These are phyloP conservation scores for Acrobasis repandana DNA, from an alignment of 2,888 invertebrate species.

Conservation along the genomic window DNA sequence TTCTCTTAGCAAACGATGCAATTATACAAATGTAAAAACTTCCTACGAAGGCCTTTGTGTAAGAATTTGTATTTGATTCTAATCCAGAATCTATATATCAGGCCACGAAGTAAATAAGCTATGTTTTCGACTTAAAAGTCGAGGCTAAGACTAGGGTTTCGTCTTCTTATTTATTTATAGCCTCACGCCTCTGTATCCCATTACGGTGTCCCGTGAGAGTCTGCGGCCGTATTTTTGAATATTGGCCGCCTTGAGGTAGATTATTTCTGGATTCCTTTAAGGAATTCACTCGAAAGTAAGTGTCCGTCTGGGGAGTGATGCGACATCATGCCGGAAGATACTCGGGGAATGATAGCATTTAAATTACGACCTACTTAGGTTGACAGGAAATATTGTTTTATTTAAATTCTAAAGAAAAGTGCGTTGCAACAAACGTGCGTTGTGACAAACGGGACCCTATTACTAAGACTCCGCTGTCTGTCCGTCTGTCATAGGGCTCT, in stretches of 20 bases:
- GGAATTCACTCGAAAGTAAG: slow-evolving; percentile 8
- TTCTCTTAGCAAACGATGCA: no score
- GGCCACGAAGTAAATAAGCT: slow-evolving; percentile 1
- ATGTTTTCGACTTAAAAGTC: neutral
- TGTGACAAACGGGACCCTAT: no score
- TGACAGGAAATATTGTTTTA: neutral
- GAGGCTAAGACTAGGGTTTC: neutral
- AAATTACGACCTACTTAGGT: slow-evolving; percentile 1
- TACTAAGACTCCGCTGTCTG: no score
- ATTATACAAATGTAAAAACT: no score
- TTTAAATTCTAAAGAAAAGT: neutral
- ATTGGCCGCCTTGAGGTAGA: slow-evolving; percentile 16
- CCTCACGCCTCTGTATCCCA: slow-evolving; percentile 19
- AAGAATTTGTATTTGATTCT: no score
- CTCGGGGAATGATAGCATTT: slow-evolving; percentile 2
- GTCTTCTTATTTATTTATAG: slow-evolving; percentile 21
- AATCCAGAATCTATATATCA: neutral
- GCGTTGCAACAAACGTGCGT: no score
- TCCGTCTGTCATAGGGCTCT: no score
- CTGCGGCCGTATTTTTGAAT: slow-evolving; percentile 20
- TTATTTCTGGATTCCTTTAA: slow-evolving; percentile 15
- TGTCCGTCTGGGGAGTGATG: neutral
- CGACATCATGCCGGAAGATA: slow-evolving; percentile 5
- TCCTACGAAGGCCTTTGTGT: no score
- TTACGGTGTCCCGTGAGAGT: slow-evolving; percentile 18